Base-by-base conservation (phyloP, 2,113 vertebrate genomes). In the Etheostoma spectabile region DNA sequence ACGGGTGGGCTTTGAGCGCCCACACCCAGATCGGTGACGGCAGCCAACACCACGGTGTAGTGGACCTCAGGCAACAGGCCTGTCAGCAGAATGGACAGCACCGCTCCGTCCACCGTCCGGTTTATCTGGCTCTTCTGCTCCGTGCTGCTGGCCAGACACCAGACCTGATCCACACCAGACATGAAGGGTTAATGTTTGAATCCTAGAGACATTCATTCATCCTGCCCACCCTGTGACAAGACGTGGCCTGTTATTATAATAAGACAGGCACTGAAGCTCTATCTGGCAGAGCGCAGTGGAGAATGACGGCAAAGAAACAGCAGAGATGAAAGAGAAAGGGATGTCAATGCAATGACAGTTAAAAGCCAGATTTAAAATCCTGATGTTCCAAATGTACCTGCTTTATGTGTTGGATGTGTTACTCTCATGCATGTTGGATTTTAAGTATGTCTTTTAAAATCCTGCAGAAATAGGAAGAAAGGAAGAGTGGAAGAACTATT, bases 61-160 rank as follows among this genome's bases (percentile, higher is more conserved):
- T 90, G 93, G 63, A 96, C 87, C 0, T 96, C 96, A 0, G 97
- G 96, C 59, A 95, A 87, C 69, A 99, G 91, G 0, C 96, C 97
- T 5, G n/a, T 92, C 76, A 99, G 68, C 79, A 96, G 91, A 0
- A 93, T 94, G 0, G 95, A 96, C 89, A 95, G 93, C 46, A 95
- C 93, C 0, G 96, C 92, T 46, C 97, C 96, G 2, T 96, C 96
- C 74, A 96, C 96, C 0, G 96, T 98, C 83, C 95, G 93, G 92
- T 99, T 99, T 83, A 97, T 94, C 87, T 97, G 96, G 86, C 94
- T 95, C 61, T 96, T 95, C 45, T 93, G 94, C 24, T 95, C 96
- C 67, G 94, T 91, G 42, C 95, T 95, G 0, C 97, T 96, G 76
- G 95, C 95, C 89, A 98, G 77, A 90, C 97, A 98, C 97, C 97